Evolutionary conservation across 2,888 invertebrate genomes (phyloP), one percentile per base, ranked within the genome.

Genomic region (Agrilus cyanescens): DNA sequence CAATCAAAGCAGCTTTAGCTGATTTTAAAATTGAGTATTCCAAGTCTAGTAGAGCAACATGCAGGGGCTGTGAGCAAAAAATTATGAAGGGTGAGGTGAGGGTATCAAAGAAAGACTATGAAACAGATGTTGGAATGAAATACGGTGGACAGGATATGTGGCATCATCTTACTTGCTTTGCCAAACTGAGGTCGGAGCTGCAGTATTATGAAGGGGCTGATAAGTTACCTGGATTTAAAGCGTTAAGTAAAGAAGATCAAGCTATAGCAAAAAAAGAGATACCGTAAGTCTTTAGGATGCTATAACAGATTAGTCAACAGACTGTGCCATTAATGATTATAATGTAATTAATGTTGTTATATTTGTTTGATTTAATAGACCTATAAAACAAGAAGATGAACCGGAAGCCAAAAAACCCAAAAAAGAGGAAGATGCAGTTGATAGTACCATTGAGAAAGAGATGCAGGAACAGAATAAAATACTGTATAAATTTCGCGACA

Each of bases 91-190:
- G 62, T 13, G 70, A 71, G 45, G 79, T 85, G 63, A 74, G 91
- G 37, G 71, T 94, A 37, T 80, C 85, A 2, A 93, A 89, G 65
- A 85, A 85, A 50, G 88, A 89, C 52, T 91, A 72, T 65, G 86
- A 90, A 45, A 80, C 80, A 37, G 86, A 87, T 54, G 71, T 84
- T 14, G 89, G 85, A 0, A 77, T 74, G 57, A 80, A 80, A 61
- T 89, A 78, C 64, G 91, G 91, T 0, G 91, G 90, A 0, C 76
- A 84, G 56, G 80, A 88, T 44, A 69, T 81, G 40, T 96, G 95
- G 95, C 82, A 95, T 64, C 96, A 96, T 66, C 65, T 91, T 3
- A 82, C 85, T 46, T 96, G 96, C 61, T 96, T 96, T 69, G 80
- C 77, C 0, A 80, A 86, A 57, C 58, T 79, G 1, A 73, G 91